Percentiles rank a stretch among this genome's conserved stretches.
Evolutionary conservation across 2,888 invertebrate genomes (phyloP).

Genomic region (Spicauda simplicius): DNA sequence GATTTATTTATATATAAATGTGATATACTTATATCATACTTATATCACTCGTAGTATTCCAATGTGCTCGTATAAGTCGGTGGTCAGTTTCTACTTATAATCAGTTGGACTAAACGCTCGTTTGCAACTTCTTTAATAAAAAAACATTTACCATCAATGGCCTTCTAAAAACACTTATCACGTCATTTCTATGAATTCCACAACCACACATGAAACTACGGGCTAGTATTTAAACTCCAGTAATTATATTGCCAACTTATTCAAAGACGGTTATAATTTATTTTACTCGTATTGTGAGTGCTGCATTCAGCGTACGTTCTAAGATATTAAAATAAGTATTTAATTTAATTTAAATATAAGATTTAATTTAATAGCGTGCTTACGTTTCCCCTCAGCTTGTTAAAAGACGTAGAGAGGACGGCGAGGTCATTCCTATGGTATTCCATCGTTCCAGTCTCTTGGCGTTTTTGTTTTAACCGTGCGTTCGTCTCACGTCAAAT

Average conservation of each 20-base stretch:
- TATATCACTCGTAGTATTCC: no score
- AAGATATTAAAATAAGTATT: slow-evolving; percentile 36
- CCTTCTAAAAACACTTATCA: no score
- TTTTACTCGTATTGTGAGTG: slow-evolving; percentile 28
- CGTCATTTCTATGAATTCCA: no score
- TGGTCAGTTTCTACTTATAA: no score
- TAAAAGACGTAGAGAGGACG: slow-evolving; percentile 13
- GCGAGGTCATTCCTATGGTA: slow-evolving; percentile 32
- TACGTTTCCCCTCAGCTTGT: slow-evolving; percentile 35
- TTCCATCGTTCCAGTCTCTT: slow-evolving; percentile 26
- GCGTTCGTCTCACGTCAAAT: slow-evolving; percentile 31
- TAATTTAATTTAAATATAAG: slow-evolving; percentile 37
- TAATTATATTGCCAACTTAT: slow-evolving; percentile 25
- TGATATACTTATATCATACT: no score
- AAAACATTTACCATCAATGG: no score
- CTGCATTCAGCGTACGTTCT: slow-evolving; percentile 25
- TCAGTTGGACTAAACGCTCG: no score
- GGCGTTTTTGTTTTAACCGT: slow-evolving; percentile 18
- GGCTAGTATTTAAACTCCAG: background rate
- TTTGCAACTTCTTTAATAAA: no score
- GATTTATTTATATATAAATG: no score
- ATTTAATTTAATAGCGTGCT: slow-evolving; percentile 35
- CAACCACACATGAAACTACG: background rate
- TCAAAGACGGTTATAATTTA: slow-evolving; percentile 35
- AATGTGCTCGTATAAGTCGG: no score